Percentiles rank a stretch among this genome's conserved stretches.
Evolutionary conservation across 2,888 invertebrate genomes (phyloP).

Genomic region (Noctua janthe): DNA sequence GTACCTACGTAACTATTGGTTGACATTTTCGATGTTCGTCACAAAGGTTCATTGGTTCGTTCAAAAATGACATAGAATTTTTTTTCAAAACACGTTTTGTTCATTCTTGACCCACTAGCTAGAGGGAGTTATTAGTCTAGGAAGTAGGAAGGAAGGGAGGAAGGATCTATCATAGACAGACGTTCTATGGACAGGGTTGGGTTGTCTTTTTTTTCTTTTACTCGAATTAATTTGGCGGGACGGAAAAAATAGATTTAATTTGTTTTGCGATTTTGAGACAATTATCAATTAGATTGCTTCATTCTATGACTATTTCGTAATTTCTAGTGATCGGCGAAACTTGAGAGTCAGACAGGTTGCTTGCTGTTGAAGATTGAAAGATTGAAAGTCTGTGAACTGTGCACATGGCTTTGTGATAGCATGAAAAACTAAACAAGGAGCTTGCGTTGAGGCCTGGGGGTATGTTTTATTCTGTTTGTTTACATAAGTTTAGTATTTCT

Average conservation of each 20-base stretch:
- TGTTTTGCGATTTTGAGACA: neutral
- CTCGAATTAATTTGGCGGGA: neutral
- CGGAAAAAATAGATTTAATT: neutral
- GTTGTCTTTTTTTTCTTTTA: too few species aligned
- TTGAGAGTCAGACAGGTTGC: neutral
- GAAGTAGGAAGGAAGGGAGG: rapidly evolving
- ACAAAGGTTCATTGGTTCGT: conserved; percentile 22
- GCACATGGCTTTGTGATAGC: neutral
- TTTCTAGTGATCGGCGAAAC: neutral
- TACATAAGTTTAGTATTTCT: neutral
- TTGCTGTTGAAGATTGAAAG: neutral
- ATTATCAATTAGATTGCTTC: neutral
- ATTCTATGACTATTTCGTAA: neutral
- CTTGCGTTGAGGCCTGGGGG: neutral
- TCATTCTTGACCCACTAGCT: neutral
- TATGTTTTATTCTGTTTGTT: neutral
- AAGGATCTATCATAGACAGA: neutral
- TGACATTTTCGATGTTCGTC: conserved; percentile 21
- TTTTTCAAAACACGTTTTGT: conserved; percentile 4
- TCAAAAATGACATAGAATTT: conserved; percentile 19
- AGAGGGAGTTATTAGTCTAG: neutral
- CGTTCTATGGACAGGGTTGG: neutral
- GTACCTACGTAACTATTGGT: neutral
- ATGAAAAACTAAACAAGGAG: neutral
- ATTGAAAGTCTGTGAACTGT: neutral